phyloP scores from a whole-genome alignment of 2,797 vertebrate genomes.

The Arctocebus calabarensis region DNA sequence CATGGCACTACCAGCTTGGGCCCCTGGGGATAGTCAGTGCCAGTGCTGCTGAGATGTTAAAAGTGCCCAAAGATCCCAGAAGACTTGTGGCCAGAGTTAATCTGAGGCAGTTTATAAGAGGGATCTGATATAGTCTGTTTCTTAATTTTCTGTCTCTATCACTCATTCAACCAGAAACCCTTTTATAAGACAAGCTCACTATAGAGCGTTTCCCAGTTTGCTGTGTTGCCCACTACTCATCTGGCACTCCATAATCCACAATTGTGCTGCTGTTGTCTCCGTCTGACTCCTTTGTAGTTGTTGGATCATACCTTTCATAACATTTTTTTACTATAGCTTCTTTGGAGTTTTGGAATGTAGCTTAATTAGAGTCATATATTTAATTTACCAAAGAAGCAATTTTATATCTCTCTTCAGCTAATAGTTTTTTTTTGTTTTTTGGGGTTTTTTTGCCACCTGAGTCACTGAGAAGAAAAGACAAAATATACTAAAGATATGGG shows the following conservation, averaged over 20 bases:
- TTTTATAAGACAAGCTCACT: neutral
- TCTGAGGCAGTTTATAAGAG: neutral
- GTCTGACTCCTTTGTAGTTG: neutral
- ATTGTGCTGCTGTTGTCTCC: neutral
- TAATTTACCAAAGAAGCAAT: slow-evolving; percentile 8
- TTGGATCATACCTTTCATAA: neutral
- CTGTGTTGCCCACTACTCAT: too few species aligned
- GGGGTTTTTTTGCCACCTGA: neutral
- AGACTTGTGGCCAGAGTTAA: neutral
- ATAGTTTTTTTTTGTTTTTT: too few species aligned
- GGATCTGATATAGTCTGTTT: neutral
- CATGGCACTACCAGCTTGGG: neutral
- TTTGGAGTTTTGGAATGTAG: neutral
- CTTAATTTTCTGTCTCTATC: neutral
- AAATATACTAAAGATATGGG: neutral
- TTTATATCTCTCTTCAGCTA: neutral
- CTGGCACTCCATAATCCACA: neutral
- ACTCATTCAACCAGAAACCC: neutral
- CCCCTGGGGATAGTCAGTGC: neutral
- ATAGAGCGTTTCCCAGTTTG: neutral
- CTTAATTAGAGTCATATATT: neutral
- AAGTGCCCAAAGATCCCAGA: neutral
- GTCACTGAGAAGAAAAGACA: neutral
- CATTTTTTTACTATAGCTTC: neutral
- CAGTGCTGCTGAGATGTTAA: neutral